A percentile compares a stretch with the other conserved stretches of the same genome.
Conservation (phyloP, 2,888 invertebrate genomes). For the Drosophila vallismaia region DNA sequence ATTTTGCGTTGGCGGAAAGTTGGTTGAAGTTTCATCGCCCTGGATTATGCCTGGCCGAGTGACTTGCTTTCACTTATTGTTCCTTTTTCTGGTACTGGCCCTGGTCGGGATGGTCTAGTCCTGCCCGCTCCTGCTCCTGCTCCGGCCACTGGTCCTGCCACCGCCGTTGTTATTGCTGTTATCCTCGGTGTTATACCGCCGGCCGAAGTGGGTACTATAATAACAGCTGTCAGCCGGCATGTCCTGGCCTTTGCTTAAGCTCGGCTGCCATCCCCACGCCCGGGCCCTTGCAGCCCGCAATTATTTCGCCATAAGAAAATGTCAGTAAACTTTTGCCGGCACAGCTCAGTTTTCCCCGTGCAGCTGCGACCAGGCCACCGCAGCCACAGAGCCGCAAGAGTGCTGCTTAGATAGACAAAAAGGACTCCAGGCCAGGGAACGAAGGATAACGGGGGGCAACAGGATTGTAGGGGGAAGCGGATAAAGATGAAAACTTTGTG, state of each 20-base stretch:
- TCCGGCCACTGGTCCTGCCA: background rate
- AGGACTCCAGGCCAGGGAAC: background rate
- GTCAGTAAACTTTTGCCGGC: constrained; percentile 68
- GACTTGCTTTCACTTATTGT: constrained; percentile 43
- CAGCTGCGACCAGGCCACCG: constrained; percentile 56
- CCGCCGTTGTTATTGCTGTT: constrained; percentile 26
- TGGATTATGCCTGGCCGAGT: constrained; percentile 37
- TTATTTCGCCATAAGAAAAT: constrained; percentile 72
- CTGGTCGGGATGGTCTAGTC: constrained; percentile 17
- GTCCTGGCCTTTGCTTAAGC: constrained; percentile 46
- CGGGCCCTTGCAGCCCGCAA: constrained; percentile 51
- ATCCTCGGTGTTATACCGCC: constrained; percentile 29
- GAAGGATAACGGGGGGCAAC: background rate
- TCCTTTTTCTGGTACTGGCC: constrained; percentile 9
- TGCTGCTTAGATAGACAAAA: constrained; percentile 42
- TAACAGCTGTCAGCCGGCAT: constrained; percentile 65
- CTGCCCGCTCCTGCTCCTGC: background rate
- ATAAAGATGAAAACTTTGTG: constrained; percentile 63
- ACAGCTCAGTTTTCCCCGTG: constrained; percentile 43
- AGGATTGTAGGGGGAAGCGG: background rate
- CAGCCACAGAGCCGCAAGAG: constrained; percentile 47
- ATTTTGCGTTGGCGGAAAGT: constrained; percentile 7
- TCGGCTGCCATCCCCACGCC: constrained; percentile 6
- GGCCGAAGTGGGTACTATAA: constrained; percentile 50
- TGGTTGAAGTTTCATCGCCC: constrained; percentile 18